Base-by-base conservation (phyloP, 2,113 vertebrate genomes). In the Sisor rabdophorus region DNA sequence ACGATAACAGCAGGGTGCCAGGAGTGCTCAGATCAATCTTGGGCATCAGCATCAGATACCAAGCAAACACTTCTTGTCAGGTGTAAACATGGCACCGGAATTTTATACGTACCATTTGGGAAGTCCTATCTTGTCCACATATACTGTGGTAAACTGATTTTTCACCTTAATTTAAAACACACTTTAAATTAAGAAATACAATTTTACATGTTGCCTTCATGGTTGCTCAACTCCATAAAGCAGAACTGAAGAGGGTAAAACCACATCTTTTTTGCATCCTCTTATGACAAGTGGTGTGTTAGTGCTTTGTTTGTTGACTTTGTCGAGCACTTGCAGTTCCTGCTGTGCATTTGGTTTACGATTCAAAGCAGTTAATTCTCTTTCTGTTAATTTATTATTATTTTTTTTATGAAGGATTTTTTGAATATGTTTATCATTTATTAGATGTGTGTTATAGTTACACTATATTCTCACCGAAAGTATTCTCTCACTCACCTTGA, bases 261-360 rank as follows among this genome's bases (percentile, higher is more conserved):
- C 20, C 40, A 20, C 36, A 19, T 36, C 19, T 60, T 26, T 11
- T 74, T 65, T 4, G 40, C 61, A 65, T 2, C 63, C 28, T 40
- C 22, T 58, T 13, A 47, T 48, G 22, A 47, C 55, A 75, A 65
- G n/a, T 24, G 60, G 48, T 22, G 5, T 28, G 52, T 44, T 32
- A 20, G n/a, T n/a, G 15, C 44, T 53, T 75, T 75, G 30, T 75
- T 74, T 64, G 60, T 20, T 64, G 48, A 40, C 10, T 65, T 63
- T 54, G 11, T 65, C n/a, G 24, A n/a, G 59, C 50, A 9, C 28
- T 48, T 44, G 22, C 9, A 55, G 16, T 47, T 75, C 32, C 52
- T n/a, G n/a, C n/a, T 44, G 32, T 19, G 1, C 22, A 28, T 26
- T 28, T 44, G 36, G 36, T 20, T 65, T 22, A 26, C 6, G 15